Percentiles rank a stretch among this genome's conserved stretches.
Conservation (phyloP, 2,797 vertebrate species). For the Argya squamiceps region DNA sequence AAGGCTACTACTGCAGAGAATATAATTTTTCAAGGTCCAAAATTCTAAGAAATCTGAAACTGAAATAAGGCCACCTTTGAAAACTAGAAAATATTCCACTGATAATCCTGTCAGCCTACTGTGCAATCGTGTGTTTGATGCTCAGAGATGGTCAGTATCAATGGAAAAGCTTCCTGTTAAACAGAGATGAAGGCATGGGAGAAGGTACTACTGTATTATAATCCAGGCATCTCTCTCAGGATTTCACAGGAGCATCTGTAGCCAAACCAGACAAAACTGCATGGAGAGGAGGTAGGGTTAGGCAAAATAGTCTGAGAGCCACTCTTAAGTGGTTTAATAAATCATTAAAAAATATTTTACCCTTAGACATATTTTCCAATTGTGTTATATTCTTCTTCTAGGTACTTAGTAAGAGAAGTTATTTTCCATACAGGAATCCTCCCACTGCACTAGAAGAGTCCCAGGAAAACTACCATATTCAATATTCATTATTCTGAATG, state of each 20-base stretch:
- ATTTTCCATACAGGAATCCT: neutral
- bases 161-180: neutral
- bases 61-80: neutral
- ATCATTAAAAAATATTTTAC: neutral
- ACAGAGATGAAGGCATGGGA: neutral
- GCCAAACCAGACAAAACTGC: neutral
- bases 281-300: neutral
- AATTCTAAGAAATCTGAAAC: neutral
- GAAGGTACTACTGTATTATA: neutral
- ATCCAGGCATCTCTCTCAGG: neutral
- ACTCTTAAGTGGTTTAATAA: neutral
- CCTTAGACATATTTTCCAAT: neutral
- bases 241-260: neutral
- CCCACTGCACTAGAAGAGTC: neutral
- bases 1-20: neutral
- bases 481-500: neutral
- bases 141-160: neutral
- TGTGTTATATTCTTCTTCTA: neutral
- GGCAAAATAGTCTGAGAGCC: neutral
- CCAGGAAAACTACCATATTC: neutral
- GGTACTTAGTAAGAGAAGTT: neutral
- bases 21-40: neutral
- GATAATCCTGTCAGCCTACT: neutral
- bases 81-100: neutral
- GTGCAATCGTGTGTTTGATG: neutral